A percentile compares a stretch with the other conserved stretches of the same genome.
Evolutionary conservation across 2,797 vertebrate species (phyloP).

Genomic region (Cyprinella venusta): DNA sequence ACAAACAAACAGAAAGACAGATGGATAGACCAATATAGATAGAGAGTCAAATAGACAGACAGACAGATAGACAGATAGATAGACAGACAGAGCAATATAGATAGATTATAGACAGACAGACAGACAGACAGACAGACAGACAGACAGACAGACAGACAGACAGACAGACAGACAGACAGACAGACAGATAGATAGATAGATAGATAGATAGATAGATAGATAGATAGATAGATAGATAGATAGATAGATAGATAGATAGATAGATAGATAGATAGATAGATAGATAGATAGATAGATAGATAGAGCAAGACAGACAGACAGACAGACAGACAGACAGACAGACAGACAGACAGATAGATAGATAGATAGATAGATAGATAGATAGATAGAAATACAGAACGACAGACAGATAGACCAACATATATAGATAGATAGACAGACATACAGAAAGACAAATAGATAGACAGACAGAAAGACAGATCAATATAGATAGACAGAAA

Average conservation of each 20-base stretch:
- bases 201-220: not conserved
- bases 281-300: rapidly evolving
- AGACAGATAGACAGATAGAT: not conserved
- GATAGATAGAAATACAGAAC: not conserved
- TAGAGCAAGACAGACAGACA: no score
- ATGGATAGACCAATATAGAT: rapidly evolving
- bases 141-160: no score
- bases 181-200: rapidly evolving
- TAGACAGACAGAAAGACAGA: no score
- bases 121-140: not conserved
- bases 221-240: rapidly evolving
- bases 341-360: not conserved
- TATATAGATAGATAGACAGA: no score
- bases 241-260: rapidly evolving
- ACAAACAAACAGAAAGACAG: not conserved
- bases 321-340: no score
- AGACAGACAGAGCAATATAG: no score
- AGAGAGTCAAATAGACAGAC: not conserved
- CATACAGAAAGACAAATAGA: not conserved
- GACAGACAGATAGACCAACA: no score
- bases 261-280: rapidly evolving
- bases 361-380: not conserved
- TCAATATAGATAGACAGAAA: no score
- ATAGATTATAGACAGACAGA: rapidly evolving
- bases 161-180: not conserved